Evolutionary conservation across 2,797 vertebrate genomes (phyloP).

Genomic region (Anguilla anguilla): DNA sequence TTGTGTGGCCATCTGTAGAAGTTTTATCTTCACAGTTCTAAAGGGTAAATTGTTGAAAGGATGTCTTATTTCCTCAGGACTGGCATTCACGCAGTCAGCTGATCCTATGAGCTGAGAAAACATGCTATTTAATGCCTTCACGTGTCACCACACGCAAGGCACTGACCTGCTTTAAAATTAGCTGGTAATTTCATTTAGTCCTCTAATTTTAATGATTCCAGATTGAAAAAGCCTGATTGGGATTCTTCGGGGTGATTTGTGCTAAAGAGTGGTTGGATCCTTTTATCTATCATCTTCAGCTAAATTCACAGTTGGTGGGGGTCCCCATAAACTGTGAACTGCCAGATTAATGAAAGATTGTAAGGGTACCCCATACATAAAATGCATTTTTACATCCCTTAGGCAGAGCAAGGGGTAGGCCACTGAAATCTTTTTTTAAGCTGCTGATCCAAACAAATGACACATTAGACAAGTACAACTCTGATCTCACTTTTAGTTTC

Average conservation of each 20-base stretch:
- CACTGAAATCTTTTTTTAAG: neutral
- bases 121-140: neutral
- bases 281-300: neutral
- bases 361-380: neutral
- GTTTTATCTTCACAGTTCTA: neutral
- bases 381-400: neutral
- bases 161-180: neutral
- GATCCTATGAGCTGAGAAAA: conserved; percentile 13
- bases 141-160: neutral
- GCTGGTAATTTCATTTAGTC: neutral
- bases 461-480: neutral
- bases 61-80: neutral
- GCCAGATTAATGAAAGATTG: neutral
- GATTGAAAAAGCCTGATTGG: neutral
- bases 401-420: neutral
- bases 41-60: neutral
- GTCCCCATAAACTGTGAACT: neutral
- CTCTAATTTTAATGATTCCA: neutral
- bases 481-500: neutral
- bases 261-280: neutral
- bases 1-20: neutral
- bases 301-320: neutral
- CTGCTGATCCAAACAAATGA: neutral
- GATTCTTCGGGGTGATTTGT: neutral
- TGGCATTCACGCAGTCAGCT: neutral